phyloP scores from a whole-genome alignment of 2,888 invertebrate genomes.

The Ophion slaviceki region DNA sequence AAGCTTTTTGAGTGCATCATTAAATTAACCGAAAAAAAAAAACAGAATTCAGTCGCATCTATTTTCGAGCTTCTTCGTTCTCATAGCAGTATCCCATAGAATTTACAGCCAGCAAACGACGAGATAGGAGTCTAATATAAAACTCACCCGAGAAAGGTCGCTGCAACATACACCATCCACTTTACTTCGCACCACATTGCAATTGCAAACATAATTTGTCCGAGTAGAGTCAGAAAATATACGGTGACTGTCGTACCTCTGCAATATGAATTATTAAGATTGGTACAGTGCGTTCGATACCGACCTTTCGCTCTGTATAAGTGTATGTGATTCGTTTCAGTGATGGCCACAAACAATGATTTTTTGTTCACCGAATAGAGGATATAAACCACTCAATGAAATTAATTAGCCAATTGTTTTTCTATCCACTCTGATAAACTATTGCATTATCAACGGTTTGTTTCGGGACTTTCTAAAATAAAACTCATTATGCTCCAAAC shows the following conservation, averaged over 20 bases:
- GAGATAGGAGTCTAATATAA: conserved; percentile 16
- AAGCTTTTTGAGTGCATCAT: conserved; percentile 26
- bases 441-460: not conserved
- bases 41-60: conserved; percentile 10
- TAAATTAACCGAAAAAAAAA: conserved; percentile 21
- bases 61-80: conserved; percentile 33
- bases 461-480: too few relatives aligned
- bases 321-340: not conserved
- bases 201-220: conserved; percentile 77
- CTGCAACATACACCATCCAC: conserved; percentile 77
- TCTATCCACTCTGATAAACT: not conserved
- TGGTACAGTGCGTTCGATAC: not conserved
- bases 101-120: conserved; percentile 12
- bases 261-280: conserved; percentile 69
- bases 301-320: not conserved
- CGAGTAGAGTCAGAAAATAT: conserved; percentile 76
- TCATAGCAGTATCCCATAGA: conserved; percentile 21
- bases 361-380: not conserved
- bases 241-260: conserved; percentile 85
- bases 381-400: not conserved
- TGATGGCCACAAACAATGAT: not conserved
- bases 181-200: conserved; percentile 73
- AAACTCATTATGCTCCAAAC: not conserved
- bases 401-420: not conserved
- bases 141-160: conserved; percentile 77